Evolutionary conservation across 2,888 invertebrate species (phyloP), one percentile per base, ranked within the genome.

Genomic region (Parnassius smintheus): DNA sequence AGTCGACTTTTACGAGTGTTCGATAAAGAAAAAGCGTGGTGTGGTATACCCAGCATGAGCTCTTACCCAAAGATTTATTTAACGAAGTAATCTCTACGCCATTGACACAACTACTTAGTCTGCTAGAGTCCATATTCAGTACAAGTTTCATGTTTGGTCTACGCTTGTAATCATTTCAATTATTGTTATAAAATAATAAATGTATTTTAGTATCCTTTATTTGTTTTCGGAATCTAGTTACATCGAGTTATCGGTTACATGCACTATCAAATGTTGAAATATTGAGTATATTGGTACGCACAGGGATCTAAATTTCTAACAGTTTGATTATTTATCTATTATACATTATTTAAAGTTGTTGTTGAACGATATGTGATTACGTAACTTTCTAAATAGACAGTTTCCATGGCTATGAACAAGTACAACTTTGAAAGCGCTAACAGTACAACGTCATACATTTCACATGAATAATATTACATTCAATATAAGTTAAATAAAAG

Each of bases 231-330:
- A 44, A 54, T 58, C 35, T 60, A 60, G 13, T 9, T 22, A 60
- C 59, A 60, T 60, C 59, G 41, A 58, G 10, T 59, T 45, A 58
- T 22, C 25, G 25, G 46, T 51, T 59, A 55, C 48, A 48, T 45
- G 22, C 13, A 9, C 51, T 56, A 56, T 13, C 42, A 56, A 11
- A 18, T 22, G 25, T 7, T 44, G 10, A 45, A 25, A 54, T 48
- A 59, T 44, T 50, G 54, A 46, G 41, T 62, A 58, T 62, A 62
- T 62, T 62, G 62, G 55, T 46, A 54, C 18, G 55, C 62, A 62
- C 62, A 59, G 62, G 59, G 41, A 45, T 45, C 10, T 13, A 54
- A 55, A n/a, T 9, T n/a, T 44, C 45, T 52, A 45, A 52, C 13
- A 52, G 22, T 53, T 59, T 9, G 35, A 49, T n/a, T 9, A 50